Base-by-base conservation (phyloP, 1,140 invertebrate species). In the Lepidurus couesii region DNA sequence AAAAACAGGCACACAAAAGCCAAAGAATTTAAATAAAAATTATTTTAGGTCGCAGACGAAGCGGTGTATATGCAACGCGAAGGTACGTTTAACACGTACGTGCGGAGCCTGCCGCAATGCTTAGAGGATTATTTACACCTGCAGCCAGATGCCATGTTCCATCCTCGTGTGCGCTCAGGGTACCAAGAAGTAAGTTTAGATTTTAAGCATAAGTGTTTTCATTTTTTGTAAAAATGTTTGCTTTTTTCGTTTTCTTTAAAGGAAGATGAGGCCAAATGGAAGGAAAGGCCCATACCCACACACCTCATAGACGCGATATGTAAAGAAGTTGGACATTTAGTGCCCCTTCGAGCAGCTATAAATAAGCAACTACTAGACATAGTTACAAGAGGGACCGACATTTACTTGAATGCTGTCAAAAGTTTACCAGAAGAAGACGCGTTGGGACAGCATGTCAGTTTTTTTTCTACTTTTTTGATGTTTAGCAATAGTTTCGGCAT, bases 211-310 rank as follows among this genome's bases (percentile, higher is more conserved):
- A 73, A 73, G 0, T n/a, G 5, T 73, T n/a, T 73, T n/a, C 4
- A 73, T 73, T 73, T 73, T 74, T 74, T 43, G 5, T 24, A 24
- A 42, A 75, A 16, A 10, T 76, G n/a, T 42, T 44, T 16, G 6
- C 13, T 78, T n/a, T n/a, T 13, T 42, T 74, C n/a, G 7, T 0
- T 7, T 45, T 74, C 9, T 24, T 45, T 75, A 21, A 42, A 79
- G 78, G 78, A 79, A 44, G 78, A 79, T 26, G 78, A 75, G 73
- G 43, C 42, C n/a, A 79, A 75, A 16, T 79, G 78, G 78, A 79
- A 45, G 26, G 21, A 42, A n/a, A 74, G 78, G 11, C 78, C 78
- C 1, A 47, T 79, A 10, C 74, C 44, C 9, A 44, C 42, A 26
- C 78, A 79, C 24, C 74, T 79, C n/a, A 26, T 44, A 1, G 26